phyloP scores from a whole-genome alignment of 1,140 invertebrate genomes.

The Trachelipus rathkii region DNA sequence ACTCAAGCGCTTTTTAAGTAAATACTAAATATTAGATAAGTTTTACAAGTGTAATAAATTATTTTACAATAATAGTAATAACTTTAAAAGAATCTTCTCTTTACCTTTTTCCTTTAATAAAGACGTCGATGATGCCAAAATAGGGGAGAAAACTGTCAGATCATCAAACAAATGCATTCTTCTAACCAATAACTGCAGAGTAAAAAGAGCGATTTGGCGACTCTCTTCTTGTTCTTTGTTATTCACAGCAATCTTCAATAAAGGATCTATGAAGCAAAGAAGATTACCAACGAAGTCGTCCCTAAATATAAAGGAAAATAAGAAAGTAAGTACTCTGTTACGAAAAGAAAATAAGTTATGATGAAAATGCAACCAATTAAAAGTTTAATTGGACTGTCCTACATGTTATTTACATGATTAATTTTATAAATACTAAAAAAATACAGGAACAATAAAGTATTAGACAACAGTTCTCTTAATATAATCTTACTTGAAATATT shows the following conservation, averaged over 20 bases:
- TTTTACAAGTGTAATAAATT: no score
- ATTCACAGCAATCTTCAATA: not conserved
- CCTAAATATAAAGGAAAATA: not conserved
- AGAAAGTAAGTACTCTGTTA: no score
- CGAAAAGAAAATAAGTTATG: no score
- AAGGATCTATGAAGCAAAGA: not conserved
- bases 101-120: not conserved
- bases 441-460: no score
- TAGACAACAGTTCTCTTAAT: no score
- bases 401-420: no score
- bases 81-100: not conserved
- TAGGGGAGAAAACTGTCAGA: not conserved
- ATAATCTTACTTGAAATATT: constrained; percentile 50
- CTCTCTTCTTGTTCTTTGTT: not conserved
- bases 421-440: no score
- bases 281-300: not conserved
- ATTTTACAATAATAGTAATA: no score
- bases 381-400: no score
- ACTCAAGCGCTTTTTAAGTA: no score
- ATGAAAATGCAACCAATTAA: no score
- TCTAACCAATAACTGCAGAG: constrained; percentile 1
- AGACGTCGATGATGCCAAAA: not conserved
- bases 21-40: no score
- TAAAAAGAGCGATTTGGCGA: not conserved
- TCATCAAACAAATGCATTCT: not conserved